A percentile compares a stretch with the other conserved stretches of the same genome.
These are phyloP conservation scores for Drosophila triauraria DNA, from an alignment of 1,140 invertebrate species.

Conservation along the genomic window DNA sequence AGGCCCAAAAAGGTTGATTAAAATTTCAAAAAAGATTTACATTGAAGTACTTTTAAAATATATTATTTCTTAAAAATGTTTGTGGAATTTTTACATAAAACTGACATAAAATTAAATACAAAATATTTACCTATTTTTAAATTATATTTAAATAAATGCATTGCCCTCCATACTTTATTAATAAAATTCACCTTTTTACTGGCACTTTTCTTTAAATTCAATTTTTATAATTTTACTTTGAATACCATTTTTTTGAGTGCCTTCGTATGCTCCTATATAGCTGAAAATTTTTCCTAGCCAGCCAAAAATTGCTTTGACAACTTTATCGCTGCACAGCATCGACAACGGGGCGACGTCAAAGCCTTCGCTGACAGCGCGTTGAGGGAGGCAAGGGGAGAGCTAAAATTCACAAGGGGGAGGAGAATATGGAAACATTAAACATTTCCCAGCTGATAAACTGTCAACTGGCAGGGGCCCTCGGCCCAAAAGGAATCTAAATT, in stretches of 20 bases:
- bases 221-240: neutral
- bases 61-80: too few relatives aligned
- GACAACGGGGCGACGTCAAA: constrained; percentile 62
- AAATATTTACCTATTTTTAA: too few relatives aligned
- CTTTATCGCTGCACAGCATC: constrained; percentile 78
- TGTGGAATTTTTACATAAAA: too few relatives aligned
- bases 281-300: constrained; percentile 69
- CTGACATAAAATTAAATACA: neutral
- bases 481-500: constrained; percentile 74
- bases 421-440: constrained; percentile 26
- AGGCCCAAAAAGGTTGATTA: neutral
- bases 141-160: neutral
- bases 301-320: constrained; percentile 82
- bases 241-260: neutral
- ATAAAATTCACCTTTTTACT: too few relatives aligned
- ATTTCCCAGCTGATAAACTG: constrained; percentile 74
- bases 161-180: neutral
- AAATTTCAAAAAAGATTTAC: too few relatives aligned
- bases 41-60: too few relatives aligned
- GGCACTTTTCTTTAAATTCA: too few relatives aligned
- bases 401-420: constrained; percentile 2
- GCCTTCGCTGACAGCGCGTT: constrained; percentile 42
- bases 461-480: constrained; percentile 50
- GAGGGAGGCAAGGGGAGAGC: constrained; percentile 15
- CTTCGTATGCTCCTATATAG: constrained; percentile 12